Evolutionary conservation across 2,797 vertebrate genomes (phyloP).

Genomic region (Percopsis omiscomaycus): DNA sequence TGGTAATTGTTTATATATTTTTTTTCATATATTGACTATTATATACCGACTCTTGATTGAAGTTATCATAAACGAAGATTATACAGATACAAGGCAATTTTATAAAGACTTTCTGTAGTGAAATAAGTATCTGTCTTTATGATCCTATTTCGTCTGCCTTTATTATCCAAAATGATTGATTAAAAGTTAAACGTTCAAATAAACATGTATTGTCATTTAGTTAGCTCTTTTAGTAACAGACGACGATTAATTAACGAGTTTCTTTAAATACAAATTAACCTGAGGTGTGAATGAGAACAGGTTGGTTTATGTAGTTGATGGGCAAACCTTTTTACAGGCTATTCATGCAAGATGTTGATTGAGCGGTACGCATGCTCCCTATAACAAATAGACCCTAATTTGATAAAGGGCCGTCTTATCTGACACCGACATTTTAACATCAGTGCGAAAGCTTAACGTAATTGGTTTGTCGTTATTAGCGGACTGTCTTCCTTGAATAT

Average conservation of each 20-base stretch:
- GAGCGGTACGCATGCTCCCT: background rate
- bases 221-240: slow-evolving; percentile 37
- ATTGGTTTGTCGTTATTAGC: slow-evolving; percentile 12
- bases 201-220: background rate
- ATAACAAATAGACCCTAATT: slow-evolving; percentile 13
- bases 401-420: slow-evolving; percentile 9
- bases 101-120: too few relatives aligned
- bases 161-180: too few relatives aligned
- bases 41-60: background rate
- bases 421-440: background rate
- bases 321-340: slow-evolving; percentile 20
- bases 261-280: slow-evolving; percentile 7
- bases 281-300: slow-evolving; percentile 49
- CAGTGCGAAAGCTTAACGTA: background rate
- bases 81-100: slow-evolving; percentile 8
- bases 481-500: background rate
- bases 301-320: slow-evolving; percentile 9
- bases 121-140: slow-evolving; percentile 6
- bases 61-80: background rate
- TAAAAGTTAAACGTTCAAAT: background rate
- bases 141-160: background rate
- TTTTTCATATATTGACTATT: too few relatives aligned
- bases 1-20: slow-evolving; percentile 19
- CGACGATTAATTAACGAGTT: slow-evolving; percentile 58
- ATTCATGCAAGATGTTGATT: slow-evolving; percentile 58